Conservation (phyloP, 1,140 invertebrate genomes). For the Bombus huntii region DNA sequence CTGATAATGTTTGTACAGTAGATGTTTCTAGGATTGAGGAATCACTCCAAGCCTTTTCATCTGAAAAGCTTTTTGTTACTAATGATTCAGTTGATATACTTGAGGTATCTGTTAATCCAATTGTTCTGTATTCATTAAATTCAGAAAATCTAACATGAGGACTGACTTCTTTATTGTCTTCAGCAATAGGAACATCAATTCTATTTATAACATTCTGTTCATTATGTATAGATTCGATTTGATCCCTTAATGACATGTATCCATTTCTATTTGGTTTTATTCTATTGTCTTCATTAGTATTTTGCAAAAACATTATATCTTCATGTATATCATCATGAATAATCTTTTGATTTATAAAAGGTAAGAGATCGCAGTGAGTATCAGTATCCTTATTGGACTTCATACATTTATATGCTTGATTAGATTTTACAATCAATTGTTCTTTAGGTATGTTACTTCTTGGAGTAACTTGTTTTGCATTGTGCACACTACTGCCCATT, state of each 20-base stretch:
- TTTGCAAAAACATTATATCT: not conserved
- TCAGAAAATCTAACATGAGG: slow-evolving; percentile 80
- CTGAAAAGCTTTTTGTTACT: slow-evolving; percentile 47
- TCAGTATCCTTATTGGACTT: slow-evolving; percentile 1
- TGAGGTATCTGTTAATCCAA: slow-evolving; percentile 75
- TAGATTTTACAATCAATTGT: slow-evolving; percentile 4
- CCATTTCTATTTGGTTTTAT: not conserved
- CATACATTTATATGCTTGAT: not conserved
- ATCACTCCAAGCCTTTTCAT: slow-evolving; percentile 74
- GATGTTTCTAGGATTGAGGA: slow-evolving; percentile 72
- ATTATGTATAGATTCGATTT: not conserved
- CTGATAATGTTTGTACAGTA: slow-evolving; percentile 58
- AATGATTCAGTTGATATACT: slow-evolving; percentile 71
- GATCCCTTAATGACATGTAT: not conserved
- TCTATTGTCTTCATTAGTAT: slow-evolving; percentile 1
- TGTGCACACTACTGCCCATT: not conserved
- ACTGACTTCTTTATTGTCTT: slow-evolving; percentile 58
- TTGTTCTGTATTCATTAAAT: slow-evolving; percentile 79
- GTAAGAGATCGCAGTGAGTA: not conserved
- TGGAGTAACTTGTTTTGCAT: not conserved
- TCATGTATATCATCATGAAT: not conserved
- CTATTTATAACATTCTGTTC: not conserved
- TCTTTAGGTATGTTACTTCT: slow-evolving; percentile 4
- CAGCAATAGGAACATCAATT: not conserved
- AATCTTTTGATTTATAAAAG: not conserved